phyloP scores from a whole-genome alignment of 2,113 vertebrate species.

The Gorsachius goisagi region DNA sequence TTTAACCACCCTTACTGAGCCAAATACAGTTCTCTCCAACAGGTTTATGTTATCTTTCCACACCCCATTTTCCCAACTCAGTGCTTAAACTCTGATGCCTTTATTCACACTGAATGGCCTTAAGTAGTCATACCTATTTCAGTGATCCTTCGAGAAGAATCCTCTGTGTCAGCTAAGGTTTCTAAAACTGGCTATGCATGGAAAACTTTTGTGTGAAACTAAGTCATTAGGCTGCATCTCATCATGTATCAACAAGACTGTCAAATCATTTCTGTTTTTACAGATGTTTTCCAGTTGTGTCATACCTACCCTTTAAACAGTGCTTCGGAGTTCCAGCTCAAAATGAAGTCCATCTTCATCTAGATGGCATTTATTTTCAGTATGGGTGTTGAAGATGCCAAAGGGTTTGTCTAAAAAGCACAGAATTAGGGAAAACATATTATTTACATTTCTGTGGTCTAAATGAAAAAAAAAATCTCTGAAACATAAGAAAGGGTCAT shows the following conservation, averaged over 20 bases:
- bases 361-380: not conserved
- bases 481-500: not conserved
- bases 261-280: not conserved
- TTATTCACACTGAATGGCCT: not conserved
- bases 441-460: not conserved
- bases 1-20: not conserved
- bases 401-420: not conserved
- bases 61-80: not conserved
- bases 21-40: not conserved
- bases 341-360: not conserved
- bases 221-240: not conserved
- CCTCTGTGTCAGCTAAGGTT: not conserved
- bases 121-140: not conserved
- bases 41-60: not conserved
- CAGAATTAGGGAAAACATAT: not conserved
- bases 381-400: not conserved
- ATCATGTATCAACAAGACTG: not conserved
- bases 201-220: not conserved
- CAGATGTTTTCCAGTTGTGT: not conserved
- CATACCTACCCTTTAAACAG: not conserved
- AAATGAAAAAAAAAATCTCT: not conserved
- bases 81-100: not conserved
- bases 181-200: not conserved
- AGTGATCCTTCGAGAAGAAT: not conserved
- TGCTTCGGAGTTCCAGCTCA: not conserved